phyloP scores from a whole-genome alignment of 2,113 vertebrate species.

The Perca fluviatilis region DNA sequence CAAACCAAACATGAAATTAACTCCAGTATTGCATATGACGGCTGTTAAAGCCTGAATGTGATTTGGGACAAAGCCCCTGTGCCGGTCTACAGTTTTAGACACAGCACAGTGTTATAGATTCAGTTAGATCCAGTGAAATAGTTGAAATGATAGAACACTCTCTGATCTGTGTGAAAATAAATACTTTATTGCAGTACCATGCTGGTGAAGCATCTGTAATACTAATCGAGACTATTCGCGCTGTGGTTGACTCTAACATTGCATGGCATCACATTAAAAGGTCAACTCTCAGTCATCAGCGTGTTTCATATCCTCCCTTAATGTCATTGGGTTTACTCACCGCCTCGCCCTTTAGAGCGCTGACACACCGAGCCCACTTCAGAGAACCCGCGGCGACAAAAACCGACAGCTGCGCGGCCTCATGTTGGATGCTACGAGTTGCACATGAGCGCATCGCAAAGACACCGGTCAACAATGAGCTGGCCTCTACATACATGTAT shows the following conservation, averaged over 20 bases:
- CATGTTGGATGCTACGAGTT: not conserved
- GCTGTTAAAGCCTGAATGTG: not conserved
- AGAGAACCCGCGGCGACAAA: not conserved
- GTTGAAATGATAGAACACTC: not conserved
- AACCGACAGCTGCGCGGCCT: not conserved
- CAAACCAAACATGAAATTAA: conserved; percentile 22
- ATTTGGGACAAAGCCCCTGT: not conserved
- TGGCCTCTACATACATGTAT: not conserved
- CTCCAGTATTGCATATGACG: not conserved
- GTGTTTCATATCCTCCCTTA: conserved; percentile 55
- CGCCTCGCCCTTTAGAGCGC: conserved; percentile 51
- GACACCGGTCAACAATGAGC: not conserved
- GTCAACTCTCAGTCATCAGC: conserved; percentile 62
- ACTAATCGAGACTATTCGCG: conserved; percentile 25
- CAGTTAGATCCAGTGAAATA: not conserved
- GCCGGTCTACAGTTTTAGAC: not conserved
- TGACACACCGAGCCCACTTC: conserved; percentile 22
- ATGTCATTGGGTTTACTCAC: conserved; percentile 63
- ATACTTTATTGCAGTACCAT: not conserved
- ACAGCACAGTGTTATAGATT: not conserved
- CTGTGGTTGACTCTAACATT: conserved; percentile 41
- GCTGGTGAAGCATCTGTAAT: conserved; percentile 27
- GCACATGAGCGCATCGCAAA: not conserved
- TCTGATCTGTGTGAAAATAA: not conserved
- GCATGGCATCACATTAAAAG: conserved; percentile 64